phyloP scores from a whole-genome alignment of 2,113 vertebrate species.

The Tychaedon coryphoeus region DNA sequence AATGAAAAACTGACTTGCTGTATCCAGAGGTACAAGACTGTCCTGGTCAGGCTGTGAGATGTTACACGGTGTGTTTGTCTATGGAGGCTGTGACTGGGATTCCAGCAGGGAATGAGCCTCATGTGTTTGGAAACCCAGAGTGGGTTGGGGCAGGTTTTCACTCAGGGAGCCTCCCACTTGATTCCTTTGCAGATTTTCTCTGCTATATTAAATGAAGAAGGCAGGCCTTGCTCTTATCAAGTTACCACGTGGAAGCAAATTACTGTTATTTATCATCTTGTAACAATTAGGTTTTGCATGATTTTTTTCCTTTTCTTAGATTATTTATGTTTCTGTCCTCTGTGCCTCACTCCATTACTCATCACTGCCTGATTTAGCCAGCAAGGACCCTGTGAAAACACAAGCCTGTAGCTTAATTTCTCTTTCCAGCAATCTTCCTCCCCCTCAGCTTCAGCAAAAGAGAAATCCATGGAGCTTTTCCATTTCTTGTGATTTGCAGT shows the following conservation, averaged over 20 bases:
- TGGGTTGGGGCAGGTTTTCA: background rate
- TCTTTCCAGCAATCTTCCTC: background rate
- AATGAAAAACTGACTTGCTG: background rate
- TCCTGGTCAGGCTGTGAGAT: background rate
- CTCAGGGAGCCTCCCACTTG: background rate
- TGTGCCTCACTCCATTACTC: background rate
- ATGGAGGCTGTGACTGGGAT: background rate
- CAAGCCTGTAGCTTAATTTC: background rate
- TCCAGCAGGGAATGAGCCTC: background rate
- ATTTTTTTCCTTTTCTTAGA: background rate
- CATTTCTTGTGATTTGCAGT: background rate
- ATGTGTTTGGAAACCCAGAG: rapidly evolving
- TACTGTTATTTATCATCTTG: background rate
- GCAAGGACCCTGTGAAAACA: background rate
- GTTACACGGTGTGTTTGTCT: rapidly evolving
- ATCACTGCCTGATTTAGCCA: background rate
- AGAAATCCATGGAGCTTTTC: background rate
- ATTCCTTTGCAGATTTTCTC: background rate
- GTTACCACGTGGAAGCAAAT: background rate
- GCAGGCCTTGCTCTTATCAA: background rate
- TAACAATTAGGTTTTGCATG: background rate
- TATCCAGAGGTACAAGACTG: background rate
- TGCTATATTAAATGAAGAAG: background rate
- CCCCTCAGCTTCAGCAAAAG: background rate
- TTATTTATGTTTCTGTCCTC: background rate